A percentile compares a stretch with the other conserved stretches of the same genome.
Conservation (phyloP, 2,797 vertebrate species). For the Leptodactylus fallax region DNA sequence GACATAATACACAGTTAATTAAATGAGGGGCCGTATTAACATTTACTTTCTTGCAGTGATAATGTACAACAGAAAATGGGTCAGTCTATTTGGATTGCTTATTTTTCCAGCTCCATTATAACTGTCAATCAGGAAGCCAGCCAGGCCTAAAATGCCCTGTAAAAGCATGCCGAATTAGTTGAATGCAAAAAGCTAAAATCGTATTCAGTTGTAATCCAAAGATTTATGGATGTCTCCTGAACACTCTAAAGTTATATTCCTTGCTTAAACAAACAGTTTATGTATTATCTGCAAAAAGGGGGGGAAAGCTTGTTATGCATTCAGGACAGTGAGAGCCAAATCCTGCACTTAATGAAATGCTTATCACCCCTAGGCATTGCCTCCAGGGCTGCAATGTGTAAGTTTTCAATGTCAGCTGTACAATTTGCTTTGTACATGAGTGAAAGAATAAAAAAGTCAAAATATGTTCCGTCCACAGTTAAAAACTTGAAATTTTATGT, state of each 20-base stretch:
- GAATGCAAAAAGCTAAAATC: constrained; percentile 63
- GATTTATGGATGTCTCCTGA: constrained; percentile 66
- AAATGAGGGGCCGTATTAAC: constrained; percentile 62
- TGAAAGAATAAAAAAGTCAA: constrained; percentile 41
- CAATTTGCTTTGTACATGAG: constrained; percentile 58
- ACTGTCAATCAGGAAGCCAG: constrained; percentile 72
- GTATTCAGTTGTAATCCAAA: constrained; percentile 67
- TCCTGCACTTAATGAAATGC: constrained; percentile 67
- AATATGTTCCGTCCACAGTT: constrained; percentile 29
- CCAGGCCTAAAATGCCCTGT: constrained; percentile 66
- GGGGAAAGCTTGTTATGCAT: constrained; percentile 55
- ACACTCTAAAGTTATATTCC: constrained; percentile 63
- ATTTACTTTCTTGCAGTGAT: constrained; percentile 61
- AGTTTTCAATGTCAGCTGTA: constrained; percentile 67
- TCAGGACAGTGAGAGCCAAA: constrained; percentile 38
- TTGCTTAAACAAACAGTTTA: constrained; percentile 65
- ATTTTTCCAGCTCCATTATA: constrained; percentile 72
- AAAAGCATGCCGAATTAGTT: constrained; percentile 66
- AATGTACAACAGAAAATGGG: constrained; percentile 71
- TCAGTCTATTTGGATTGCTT: constrained; percentile 69
- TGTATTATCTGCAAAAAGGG: constrained; percentile 49
- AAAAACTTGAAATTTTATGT: neutral
- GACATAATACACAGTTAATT: constrained; percentile 47
- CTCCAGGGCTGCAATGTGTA: constrained; percentile 63
- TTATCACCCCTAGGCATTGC: constrained; percentile 67